Evolutionary conservation across 2,888 invertebrate species (phyloP), one percentile per base, ranked within the genome.

Genomic region (Rhagophthalmus giganteus): DNA sequence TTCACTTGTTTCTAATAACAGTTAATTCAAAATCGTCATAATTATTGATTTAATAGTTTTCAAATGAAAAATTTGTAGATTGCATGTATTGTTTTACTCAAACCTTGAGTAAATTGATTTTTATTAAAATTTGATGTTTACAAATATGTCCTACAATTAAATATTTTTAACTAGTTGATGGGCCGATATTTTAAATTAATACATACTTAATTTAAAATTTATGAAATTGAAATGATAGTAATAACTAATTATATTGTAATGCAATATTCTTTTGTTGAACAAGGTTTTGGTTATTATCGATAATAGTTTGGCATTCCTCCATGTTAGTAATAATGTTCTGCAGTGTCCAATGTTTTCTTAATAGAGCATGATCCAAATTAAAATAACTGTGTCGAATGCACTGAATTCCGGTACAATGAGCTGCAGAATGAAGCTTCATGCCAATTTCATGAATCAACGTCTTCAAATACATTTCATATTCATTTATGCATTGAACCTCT

Each of bases 401-500:
- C 54, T 90, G 86, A 4, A 96, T 77, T 6, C 82, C 83, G 0
- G 83, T 84, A 67, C 93, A 92, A 58, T 89, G 84, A 0, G 97
- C 96, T 1, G 84, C 82, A 1, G 88, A 85, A 62, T 86, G 87
- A 26, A 95, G 69, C 66, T 86, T 83, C 1, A 88, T 69, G 2
- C 94, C 98, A 25, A 97, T 76, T 54, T 94, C 90, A 68, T 93
- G 86, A 8, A 96, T 75, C n/a, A 97, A 64, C 0, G 81, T 78
- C 70, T 84, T 85, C 10, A 98, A 74, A 69, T 87, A 92, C 31
- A 79, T 76, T 57, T 90, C 89, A 61, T 83, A 82, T 74, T 95
- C 96, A 74, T 95, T 94, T 13, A 93, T 82, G 25, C 87, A 82
- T 69, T 93, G 90, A 15, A 97, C 77, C 78, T 96, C 95, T 90